Evolutionary conservation across 1,140 invertebrate genomes (phyloP), one percentile per base, ranked within the genome.

Genomic region (Doryteuthis pealeii): DNA sequence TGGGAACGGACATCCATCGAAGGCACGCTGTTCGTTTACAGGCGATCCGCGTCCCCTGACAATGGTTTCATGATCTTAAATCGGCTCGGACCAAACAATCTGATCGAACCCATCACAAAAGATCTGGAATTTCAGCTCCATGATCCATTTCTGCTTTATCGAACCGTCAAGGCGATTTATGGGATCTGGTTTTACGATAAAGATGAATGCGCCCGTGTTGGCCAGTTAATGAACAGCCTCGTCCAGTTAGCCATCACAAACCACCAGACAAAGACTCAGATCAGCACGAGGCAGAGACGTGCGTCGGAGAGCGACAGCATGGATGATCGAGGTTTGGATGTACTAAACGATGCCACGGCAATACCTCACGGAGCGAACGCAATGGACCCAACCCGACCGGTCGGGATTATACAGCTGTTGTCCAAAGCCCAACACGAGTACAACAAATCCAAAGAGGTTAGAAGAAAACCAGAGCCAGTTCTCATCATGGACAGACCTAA

Each of bases 121-220:
- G 93, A 93, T 74, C 90, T 97, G 77, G 95, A 97, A 87, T 91
- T 97, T 79, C 94, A 97, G 87, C 90, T 94, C 73, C 94, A 96
- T 89, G 92, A 94, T 78, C 96, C 95, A 1, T 97, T 97, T 85
- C 89, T 97, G 66, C 88, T 97, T 18, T 97, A 97, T 87, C 92
- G 93, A 87, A 96, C 95, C 87, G 91, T 92, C 10, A 92, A 93
- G 85, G 87, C 81, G 49, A 89, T 89, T 73, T 94, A 93, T 88
- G 94, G 95, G 78, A 94, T 96, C 84, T 97, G 95, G 95, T 97
- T 97, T 89, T 96, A 96, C 84, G 94, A 96, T 82, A 93, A 93
- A 87, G 92, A 94, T 79, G 95, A 96, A 85, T 96, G 95, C 86
- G 90, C 92, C 74, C 91, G 92, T 77, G 93, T 96, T 71, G 93